phyloP scores from a whole-genome alignment of 2,888 invertebrate genomes.

The Epinotia brunnichana region DNA sequence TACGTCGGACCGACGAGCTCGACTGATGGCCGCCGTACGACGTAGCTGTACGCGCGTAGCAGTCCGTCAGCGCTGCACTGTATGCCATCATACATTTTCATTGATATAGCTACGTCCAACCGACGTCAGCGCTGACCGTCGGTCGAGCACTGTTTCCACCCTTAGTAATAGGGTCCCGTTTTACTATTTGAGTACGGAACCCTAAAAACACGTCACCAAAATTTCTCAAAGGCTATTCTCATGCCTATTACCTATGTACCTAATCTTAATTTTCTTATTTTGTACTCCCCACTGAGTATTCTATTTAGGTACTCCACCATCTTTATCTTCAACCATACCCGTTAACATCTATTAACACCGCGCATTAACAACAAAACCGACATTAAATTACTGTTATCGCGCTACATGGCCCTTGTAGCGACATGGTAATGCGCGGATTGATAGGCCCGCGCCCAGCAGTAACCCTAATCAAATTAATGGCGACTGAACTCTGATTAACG shows the following conservation, averaged over 20 bases:
- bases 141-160: too few relatives aligned
- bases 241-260: too few relatives aligned
- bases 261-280: neutral
- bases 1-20: too few relatives aligned
- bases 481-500: conserved; percentile 81
- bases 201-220: too few relatives aligned
- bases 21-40: too few relatives aligned
- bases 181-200: too few relatives aligned
- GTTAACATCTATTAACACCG: conserved; percentile 33
- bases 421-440: conserved; percentile 82
- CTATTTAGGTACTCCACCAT: neutral
- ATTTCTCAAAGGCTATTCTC: neutral
- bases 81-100: too few relatives aligned
- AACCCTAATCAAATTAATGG: conserved; percentile 84
- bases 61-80: too few relatives aligned
- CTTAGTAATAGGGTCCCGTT: too few relatives aligned
- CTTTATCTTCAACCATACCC: conserved; percentile 22
- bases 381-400: conserved; percentile 44
- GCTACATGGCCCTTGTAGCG: conserved; percentile 59
- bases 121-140: too few relatives aligned
- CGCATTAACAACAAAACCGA: conserved; percentile 25
- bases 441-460: conserved; percentile 79
- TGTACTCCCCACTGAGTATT: neutral
- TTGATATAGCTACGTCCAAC: too few relatives aligned
- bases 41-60: too few relatives aligned